Conservation (phyloP, 2,113 vertebrate species). For the Ceratotherium simum region DNA sequence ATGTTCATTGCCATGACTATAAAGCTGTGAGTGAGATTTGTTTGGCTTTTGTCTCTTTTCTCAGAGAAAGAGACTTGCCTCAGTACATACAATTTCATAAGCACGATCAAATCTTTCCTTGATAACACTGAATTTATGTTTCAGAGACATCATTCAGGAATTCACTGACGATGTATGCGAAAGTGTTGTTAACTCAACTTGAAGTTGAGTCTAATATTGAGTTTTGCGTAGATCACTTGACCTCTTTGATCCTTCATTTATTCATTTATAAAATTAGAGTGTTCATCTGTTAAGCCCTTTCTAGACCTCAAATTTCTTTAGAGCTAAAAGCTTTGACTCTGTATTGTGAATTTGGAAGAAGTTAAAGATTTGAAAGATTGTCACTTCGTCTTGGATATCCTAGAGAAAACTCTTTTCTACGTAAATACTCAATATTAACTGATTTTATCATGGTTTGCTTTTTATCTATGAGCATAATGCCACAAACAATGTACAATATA, state of each 20-base stretch:
- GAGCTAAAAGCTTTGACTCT: not conserved
- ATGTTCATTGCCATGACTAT: not conserved
- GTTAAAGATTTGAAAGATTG: not conserved
- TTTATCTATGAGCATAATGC: not conserved
- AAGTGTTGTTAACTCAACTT: not conserved
- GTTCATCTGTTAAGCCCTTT: not conserved
- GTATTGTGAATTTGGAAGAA: not conserved
- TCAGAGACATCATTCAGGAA: not conserved
- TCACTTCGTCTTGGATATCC: not conserved
- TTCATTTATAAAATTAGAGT: slow-evolving; percentile 7
- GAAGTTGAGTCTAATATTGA: not conserved
- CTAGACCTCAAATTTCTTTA: not conserved
- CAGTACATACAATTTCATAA: not conserved
- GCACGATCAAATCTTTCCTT: not conserved
- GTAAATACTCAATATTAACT: not conserved
- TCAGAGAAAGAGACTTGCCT: not conserved
- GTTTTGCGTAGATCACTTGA: not conserved
- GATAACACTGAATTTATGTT: slow-evolving; percentile 1
- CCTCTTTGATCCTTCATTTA: not conserved
- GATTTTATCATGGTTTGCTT: not conserved
- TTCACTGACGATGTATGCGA: not conserved
- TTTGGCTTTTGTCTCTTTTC: not conserved
- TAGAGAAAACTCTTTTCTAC: not conserved
- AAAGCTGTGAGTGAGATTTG: not conserved
- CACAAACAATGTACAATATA: not conserved